Evolutionary conservation across 2,888 invertebrate genomes (phyloP).

Genomic region (Prosapia bicincta): DNA sequence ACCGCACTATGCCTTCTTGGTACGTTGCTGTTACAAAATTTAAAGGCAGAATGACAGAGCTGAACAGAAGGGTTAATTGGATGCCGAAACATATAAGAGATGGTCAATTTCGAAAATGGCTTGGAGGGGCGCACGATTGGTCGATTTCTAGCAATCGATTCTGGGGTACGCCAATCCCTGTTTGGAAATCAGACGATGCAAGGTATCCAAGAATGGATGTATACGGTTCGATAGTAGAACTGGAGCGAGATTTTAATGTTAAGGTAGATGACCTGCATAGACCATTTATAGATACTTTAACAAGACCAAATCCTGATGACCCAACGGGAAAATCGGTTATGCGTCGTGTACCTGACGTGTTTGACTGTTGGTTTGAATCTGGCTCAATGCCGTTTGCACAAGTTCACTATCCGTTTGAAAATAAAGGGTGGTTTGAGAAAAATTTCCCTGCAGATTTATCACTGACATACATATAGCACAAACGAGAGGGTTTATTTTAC

Average conservation of each 20-base stretch:
- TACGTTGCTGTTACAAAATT: slow-evolving; percentile 23
- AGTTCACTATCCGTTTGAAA: slow-evolving; percentile 72
- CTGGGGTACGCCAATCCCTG: slow-evolving; percentile 25
- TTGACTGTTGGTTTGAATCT: too few relatives aligned
- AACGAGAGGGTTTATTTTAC: slow-evolving; percentile 60
- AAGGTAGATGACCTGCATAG: slow-evolving; percentile 18
- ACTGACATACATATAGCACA: slow-evolving; percentile 61
- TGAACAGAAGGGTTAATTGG: slow-evolving; percentile 21
- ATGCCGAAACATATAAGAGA: slow-evolving; percentile 21
- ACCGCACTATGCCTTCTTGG: slow-evolving; percentile 25
- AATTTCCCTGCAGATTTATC: slow-evolving; percentile 57
- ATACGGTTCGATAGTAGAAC: slow-evolving; percentile 23
- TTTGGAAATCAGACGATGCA: slow-evolving; percentile 27
- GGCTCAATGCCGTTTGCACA: slow-evolving; percentile 99
- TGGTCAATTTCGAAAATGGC: slow-evolving; percentile 23
- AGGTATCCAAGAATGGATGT: slow-evolving; percentile 20
- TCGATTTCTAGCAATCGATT: slow-evolving; percentile 23
- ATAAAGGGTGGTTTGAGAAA: slow-evolving; percentile 43
- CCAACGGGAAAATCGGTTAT: slow-evolving; percentile 44
- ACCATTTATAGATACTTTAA: slow-evolving; percentile 20
- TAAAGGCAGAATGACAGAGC: slow-evolving; percentile 17
- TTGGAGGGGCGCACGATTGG: slow-evolving; percentile 22
- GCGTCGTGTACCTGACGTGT: slow-evolving; percentile 72
- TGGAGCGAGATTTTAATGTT: slow-evolving; percentile 23
- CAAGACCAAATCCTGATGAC: slow-evolving; percentile 21